Evolutionary conservation across 2,113 vertebrate species (phyloP), one percentile per base, ranked within the genome.

Genomic region (Seriola rivoliana): DNA sequence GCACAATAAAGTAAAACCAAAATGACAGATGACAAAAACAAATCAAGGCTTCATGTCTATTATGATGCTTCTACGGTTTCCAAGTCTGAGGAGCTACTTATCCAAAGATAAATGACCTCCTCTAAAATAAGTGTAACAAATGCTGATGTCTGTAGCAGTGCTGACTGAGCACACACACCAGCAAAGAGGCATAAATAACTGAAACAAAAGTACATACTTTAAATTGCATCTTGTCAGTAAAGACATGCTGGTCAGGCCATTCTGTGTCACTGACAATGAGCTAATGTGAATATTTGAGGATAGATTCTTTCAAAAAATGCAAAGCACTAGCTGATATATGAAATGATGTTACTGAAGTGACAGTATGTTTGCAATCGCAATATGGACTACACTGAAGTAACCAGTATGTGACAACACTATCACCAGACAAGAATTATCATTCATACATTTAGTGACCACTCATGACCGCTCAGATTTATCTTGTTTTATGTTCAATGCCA

Each of bases 41-140:
- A 55, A 71, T 71, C 42, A 63, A 19, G 25, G 16, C 60, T 64
- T 70, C 21, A 55, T 55, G 77, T 55, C 14, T 6, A 57, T 8
- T 4, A 10, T 65, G 38, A 57, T 34, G 23, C 11, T 54, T 59
- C 38, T 13, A 46, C 32, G n/a, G 1, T 36, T 80, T 67, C 52
- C 29, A 58, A 59, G 14, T 8, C 21, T 14, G 46, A n/a, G 9
- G 48, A 67, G 17, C 0, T 17, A 57, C 0, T 13, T 46, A 19
- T 12, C 13, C 44, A 40, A 48, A 81, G 55, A 60, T 0, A 42
- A 74, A 68, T 44, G 1, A 55, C 50, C 23, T 71, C 29, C 36
- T 74, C 40, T 36, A 8, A 50, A n/a, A 16, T 11, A 50, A 32
- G 5, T 17, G 21, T 17, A 36, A 63, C 42, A 34, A 36, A 34